phyloP scores from a whole-genome alignment of 2,888 invertebrate genomes.

The Endomychus coccineus region DNA sequence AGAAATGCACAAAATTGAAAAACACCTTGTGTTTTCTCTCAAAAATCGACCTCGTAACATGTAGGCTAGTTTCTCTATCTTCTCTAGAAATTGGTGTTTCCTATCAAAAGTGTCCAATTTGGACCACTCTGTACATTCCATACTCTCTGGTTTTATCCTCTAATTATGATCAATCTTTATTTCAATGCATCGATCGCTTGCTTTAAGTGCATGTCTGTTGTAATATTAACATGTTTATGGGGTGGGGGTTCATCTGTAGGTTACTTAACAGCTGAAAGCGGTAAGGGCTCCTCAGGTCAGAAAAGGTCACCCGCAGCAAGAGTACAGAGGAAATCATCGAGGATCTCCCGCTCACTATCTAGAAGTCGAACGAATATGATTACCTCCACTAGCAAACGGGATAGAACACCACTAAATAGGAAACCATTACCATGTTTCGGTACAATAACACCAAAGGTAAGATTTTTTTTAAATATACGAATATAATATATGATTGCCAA shows the following conservation, averaged over 20 bases:
- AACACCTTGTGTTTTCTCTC: no score
- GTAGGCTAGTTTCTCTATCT: no score
- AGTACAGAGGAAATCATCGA: not conserved
- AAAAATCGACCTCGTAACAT: no score
- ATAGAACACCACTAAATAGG: constrained; percentile 24
- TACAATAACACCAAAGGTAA: constrained; percentile 36
- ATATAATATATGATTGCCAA: not conserved
- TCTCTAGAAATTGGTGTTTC: no score
- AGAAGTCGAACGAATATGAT: constrained; percentile 5
- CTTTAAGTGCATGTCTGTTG: no score
- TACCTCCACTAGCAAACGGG: constrained; percentile 2
- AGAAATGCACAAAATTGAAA: no score
- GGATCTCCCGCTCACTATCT: constrained; percentile 1
- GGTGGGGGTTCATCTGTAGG: constrained; percentile 26
- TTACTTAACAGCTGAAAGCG: constrained; percentile 35
- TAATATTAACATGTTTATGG: no score
- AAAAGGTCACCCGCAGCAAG: constrained; percentile 9
- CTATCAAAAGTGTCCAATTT: no score
- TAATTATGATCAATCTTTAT: no score
- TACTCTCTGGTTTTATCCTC: no score
- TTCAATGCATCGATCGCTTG: no score
- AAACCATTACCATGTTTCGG: constrained; percentile 24
- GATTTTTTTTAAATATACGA: constrained; percentile 3
- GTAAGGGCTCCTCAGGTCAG: constrained; percentile 23
- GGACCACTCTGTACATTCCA: no score